Evolutionary conservation across 2,797 vertebrate species (phyloP), one percentile per base, ranked within the genome.

Genomic region (Thamnophis elegans): DNA sequence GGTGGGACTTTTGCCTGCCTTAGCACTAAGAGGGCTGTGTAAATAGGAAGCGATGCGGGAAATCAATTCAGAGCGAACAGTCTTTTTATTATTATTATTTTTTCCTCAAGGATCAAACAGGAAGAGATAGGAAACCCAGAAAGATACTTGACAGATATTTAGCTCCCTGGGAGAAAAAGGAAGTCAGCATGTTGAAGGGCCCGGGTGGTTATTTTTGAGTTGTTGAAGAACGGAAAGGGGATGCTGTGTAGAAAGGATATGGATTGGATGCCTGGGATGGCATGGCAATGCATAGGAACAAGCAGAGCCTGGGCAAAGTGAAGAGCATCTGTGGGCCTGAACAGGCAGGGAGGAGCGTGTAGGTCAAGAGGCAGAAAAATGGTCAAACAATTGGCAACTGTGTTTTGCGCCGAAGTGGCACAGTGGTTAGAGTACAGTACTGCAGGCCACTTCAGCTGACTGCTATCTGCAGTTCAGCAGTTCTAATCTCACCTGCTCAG

Each of bases 51-150:
- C 95, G 93, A 97, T 96, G 96, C 97, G 96, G 97, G 97, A 97
- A 97, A 97, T 97, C 94, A 96, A 97, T 97, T 95, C 95, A 96
- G 95, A 95, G 97, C 97, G 96, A 96, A 96, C 94, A 96, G 88
- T 56, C 59, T 28, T 53, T 89, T 42, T 53, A n/a, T 68, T 28
- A 65, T 55, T 89, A 1, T 90, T 47, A 47, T 55, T 97, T 55
- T 97, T 97, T 97, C 58, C 97, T 97, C 97, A 97, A 97, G 96
- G 96, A 96, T 98, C 97, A 97, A 97, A 97, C 98, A 98, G 99
- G 98, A 99, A 98, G 97, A 98, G 98, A 98, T 98, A 98, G 98
- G 98, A 98, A 98, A 97, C 97, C 96, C 97, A 96, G 97, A 97
- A 98, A 97, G 97, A 97, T 96, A 97, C 97, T 98, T 98, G 98